Evolutionary conservation across 2,113 vertebrate species (phyloP), one percentile per base, ranked within the genome.

Genomic region (Silurus asotus): DNA sequence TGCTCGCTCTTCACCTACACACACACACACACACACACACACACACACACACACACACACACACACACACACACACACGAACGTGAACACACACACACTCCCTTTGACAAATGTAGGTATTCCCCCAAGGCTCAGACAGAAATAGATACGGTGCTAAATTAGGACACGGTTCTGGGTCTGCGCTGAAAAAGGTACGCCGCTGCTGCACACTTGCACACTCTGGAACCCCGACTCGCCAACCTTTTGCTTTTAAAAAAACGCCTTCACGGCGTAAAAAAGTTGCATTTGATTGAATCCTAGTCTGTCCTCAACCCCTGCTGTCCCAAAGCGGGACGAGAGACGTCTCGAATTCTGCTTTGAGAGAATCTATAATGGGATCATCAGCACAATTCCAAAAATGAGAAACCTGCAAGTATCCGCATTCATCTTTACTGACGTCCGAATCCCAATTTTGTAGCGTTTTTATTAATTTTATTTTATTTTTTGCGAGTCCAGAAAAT

Each of bases 131-230:
- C 87, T 87, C 19, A 90, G 92, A 92, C 92, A 89, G 91, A 94
- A 95, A 94, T 94, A 95, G 94, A 93, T 91, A 87, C 88, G 86
- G 88, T 92, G 93, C 91, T 94, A 94, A 95, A 94, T 94, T 92
- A 93, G 93, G 93, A 93, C 90, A 87, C 65, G 88, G 69, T 76
- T 80, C 83, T 85, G 79, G 88, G 65, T 86, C 81, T 58, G 78
- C n/a, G 51, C 84, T 84, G 82, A 85, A 67, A 77, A 86, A 87
- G 86, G 86, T 87, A 84, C 81, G 69, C 56, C 81, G 69, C 56
- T 75, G 67, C 49, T 74, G 7, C 64, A 53, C 19, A 14, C 28
- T 61, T 80, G 28, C 5, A 61, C 77, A 9, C 28, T 79, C 75
- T 28, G 10, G 3, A 15, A 70, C 23, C 65, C 64, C 7, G 15